A percentile compares a stretch with the other conserved stretches of the same genome.
phyloP scores from a whole-genome alignment of 1,140 invertebrate genomes.

The Halictus rubicundus region DNA sequence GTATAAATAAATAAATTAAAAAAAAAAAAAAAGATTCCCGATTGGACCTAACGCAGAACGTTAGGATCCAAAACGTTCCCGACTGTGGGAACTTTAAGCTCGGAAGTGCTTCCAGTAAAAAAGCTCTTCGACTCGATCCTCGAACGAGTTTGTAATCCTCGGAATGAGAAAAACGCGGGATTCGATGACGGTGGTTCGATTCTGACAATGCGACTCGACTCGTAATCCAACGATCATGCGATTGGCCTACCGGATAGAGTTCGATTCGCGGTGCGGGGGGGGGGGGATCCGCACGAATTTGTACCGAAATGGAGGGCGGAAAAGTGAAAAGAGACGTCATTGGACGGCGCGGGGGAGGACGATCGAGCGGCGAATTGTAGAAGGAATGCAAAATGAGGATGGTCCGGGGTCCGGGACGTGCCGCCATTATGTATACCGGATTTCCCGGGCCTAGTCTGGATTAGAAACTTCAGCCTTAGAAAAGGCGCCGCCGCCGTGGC shows the following conservation, averaged over 20 bases:
- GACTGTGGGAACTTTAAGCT: too few species aligned
- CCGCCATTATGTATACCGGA: conserved; percentile 61
- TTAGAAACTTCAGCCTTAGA: conserved; percentile 59
- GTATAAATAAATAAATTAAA: too few species aligned
- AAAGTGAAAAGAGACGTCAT: background rate
- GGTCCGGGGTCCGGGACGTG: conserved; percentile 39
- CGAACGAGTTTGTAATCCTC: background rate
- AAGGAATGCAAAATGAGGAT: conserved; percentile 63
- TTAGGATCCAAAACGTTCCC: too few species aligned
- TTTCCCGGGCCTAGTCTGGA: conserved; percentile 53
- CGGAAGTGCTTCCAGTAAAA: too few species aligned
- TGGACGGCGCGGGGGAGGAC: background rate
- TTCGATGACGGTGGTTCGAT: conserved; percentile 10
- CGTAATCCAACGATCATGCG: conserved; percentile 48
- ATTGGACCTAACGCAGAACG: too few species aligned
- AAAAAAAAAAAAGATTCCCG: too few species aligned
- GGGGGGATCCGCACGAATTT: conserved; percentile 32
- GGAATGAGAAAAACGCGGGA: conserved; percentile 16
- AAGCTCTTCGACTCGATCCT: background rate
- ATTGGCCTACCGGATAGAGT: conserved; percentile 43
- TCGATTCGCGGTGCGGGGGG: conserved; percentile 28
- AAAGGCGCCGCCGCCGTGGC: conserved; percentile 4
- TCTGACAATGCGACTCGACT: conserved; percentile 20
- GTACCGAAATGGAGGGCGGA: background rate
- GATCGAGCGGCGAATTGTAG: conserved; percentile 50